Conservation (phyloP, 2,888 invertebrate species). For the Mimas tiliae region DNA sequence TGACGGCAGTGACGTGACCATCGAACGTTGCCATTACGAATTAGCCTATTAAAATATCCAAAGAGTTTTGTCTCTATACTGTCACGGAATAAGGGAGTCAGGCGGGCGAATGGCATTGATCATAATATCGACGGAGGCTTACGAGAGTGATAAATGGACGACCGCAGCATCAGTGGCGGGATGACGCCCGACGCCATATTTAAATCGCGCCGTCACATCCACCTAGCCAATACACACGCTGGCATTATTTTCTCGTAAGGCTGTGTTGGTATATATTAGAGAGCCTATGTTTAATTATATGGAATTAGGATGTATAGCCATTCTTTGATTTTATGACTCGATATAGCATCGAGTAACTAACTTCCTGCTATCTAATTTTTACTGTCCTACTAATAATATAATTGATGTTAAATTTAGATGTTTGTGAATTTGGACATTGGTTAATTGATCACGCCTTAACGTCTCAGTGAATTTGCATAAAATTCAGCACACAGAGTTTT, state of each 20-base stretch:
- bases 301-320: background rate
- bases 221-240: constrained; percentile 43
- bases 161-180: constrained; percentile 74
- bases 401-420: too few relatives aligned
- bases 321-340: too few relatives aligned
- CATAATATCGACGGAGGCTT: constrained; percentile 84
- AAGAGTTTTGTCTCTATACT: constrained; percentile 39
- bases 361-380: too few relatives aligned
- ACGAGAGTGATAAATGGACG: constrained; percentile 81
- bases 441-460: too few relatives aligned
- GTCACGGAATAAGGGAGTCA: constrained; percentile 53
- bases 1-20: too few relatives aligned
- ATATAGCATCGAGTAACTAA: too few relatives aligned
- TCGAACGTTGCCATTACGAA: too few relatives aligned
- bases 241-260: constrained; percentile 9
- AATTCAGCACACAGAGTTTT: too few relatives aligned
- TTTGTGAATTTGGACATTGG: too few relatives aligned
- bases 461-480: too few relatives aligned
- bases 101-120: constrained; percentile 80
- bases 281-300: background rate
- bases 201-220: constrained; percentile 80
- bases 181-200: constrained; percentile 79
- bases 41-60: background rate
- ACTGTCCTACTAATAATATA: too few relatives aligned
- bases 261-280: constrained; percentile 20